phyloP scores from a whole-genome alignment of 2,888 invertebrate species.

The Vandiemenella viatica region DNA sequence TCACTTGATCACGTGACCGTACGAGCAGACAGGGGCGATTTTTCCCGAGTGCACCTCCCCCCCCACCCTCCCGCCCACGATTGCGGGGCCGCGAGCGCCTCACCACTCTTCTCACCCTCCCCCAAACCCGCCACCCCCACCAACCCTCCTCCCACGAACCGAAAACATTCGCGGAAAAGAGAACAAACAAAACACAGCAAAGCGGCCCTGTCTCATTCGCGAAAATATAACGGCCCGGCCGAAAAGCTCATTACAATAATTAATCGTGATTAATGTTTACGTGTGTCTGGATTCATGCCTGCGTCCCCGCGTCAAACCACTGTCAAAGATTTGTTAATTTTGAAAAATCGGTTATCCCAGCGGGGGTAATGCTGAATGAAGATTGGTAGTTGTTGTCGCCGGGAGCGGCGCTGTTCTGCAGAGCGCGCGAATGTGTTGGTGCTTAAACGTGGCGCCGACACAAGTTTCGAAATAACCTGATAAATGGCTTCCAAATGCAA shows the following conservation, averaged over 20 bases:
- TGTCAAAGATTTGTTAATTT: constrained; percentile 30
- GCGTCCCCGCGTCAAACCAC: constrained; percentile 12
- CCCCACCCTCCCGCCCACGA: neutral
- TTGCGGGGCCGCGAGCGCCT: too few species aligned
- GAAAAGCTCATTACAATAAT: constrained; percentile 11
- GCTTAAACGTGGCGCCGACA: constrained; percentile 1
- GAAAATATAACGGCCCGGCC: constrained; percentile 1
- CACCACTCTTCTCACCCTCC: too few species aligned
- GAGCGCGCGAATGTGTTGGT: neutral
- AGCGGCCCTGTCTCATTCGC: constrained; percentile 28
- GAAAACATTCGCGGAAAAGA: neutral
- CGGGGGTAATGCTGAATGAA: constrained; percentile 10
- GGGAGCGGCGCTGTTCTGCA: neutral
- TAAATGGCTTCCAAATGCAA: constrained; percentile 4
- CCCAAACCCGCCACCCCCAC: too few species aligned
- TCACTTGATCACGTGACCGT: neutral
- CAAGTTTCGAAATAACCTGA: constrained; percentile 1
- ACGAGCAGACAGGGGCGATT: neutral
- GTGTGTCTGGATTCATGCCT: constrained; percentile 3
- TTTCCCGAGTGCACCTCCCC: neutral
- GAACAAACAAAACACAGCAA: neutral
- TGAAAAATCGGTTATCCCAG: constrained; percentile 25
- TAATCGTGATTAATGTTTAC: constrained; percentile 12
- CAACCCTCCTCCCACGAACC: too few species aligned
- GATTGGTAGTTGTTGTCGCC: constrained; percentile 10